These are phyloP conservation scores for Agonum fuliginosum DNA, from an alignment of 2,888 invertebrate species.

Conservation along the genomic window DNA sequence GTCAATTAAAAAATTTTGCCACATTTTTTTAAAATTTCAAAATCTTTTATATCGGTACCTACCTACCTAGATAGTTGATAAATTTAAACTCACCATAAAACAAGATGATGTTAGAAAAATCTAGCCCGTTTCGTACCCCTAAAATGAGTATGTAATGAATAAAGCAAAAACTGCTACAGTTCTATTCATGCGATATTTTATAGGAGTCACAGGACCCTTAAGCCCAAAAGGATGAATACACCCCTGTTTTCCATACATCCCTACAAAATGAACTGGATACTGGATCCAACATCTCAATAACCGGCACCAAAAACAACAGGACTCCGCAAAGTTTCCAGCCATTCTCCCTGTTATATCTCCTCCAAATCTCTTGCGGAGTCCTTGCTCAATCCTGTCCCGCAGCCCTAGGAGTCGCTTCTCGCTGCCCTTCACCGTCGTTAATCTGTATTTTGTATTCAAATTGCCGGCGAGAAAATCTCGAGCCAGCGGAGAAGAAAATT, in stretches of 20 bases:
- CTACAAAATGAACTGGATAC: conserved; percentile 25
- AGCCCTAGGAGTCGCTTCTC: not conserved
- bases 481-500: conserved; percentile 58
- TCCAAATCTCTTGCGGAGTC: not conserved
- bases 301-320: not conserved
- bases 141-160: too few species aligned
- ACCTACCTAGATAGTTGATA: too few species aligned
- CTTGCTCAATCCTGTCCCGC: not conserved
- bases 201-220: not conserved
- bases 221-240: not conserved
- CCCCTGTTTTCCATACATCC: not conserved
- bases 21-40: too few species aligned
- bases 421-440: conserved; percentile 49
- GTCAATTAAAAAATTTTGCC: too few species aligned
- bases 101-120: too few species aligned
- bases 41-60: too few species aligned
- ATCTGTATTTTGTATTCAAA: conserved; percentile 60
- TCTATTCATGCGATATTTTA: too few species aligned
- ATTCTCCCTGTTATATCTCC: not conserved
- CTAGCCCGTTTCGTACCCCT: too few species aligned
- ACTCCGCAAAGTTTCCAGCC: not conserved
- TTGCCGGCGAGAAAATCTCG: conserved; percentile 56
- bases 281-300: conserved; percentile 24
- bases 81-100: too few species aligned
- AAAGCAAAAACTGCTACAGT: too few species aligned